Evolutionary conservation across 2,888 invertebrate species (phyloP).

Genomic region (Boloria selene): DNA sequence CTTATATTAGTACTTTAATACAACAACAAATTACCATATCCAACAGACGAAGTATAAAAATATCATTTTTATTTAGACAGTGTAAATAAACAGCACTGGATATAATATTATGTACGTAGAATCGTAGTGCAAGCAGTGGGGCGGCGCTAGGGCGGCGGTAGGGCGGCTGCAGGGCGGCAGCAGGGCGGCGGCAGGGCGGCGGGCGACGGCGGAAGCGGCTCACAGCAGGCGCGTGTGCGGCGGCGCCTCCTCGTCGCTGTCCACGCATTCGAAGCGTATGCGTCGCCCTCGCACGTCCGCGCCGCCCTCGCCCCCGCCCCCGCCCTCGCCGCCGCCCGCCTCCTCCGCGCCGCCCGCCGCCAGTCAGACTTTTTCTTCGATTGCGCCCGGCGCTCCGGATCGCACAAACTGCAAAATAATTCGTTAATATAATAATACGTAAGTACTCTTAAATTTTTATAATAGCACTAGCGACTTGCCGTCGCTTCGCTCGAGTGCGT

Average conservation of each 20-base stretch:
- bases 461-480: not conserved
- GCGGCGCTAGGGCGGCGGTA: slow-evolving; percentile 26
- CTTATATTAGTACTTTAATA: slow-evolving; percentile 9
- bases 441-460: not conserved
- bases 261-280: slow-evolving; percentile 73
- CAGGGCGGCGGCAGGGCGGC: slow-evolving; percentile 29
- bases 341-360: slow-evolving; percentile 71
- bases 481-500: no score
- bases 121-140: slow-evolving; percentile 51
- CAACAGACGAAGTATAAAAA: slow-evolving; percentile 1
- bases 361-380: slow-evolving; percentile 93
- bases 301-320: slow-evolving; percentile 35
- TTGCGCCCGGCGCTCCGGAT: slow-evolving; percentile 84
- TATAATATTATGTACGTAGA: slow-evolving; percentile 6
- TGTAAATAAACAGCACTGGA: not conserved
- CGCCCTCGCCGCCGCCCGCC: slow-evolving; percentile 26
- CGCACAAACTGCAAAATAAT: slow-evolving; percentile 86
- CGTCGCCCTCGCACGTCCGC: slow-evolving; percentile 51
- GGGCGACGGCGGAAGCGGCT: slow-evolving; percentile 37
- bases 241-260: slow-evolving; percentile 73
- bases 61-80: not conserved
- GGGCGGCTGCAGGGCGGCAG: slow-evolving; percentile 48
- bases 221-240: slow-evolving; percentile 63
- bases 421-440: not conserved
- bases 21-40: not conserved